A percentile compares a stretch with the other conserved stretches of the same genome.
These are phyloP conservation scores for Epiblema foenella DNA, from an alignment of 2,888 invertebrate species.

Conservation along the genomic window DNA sequence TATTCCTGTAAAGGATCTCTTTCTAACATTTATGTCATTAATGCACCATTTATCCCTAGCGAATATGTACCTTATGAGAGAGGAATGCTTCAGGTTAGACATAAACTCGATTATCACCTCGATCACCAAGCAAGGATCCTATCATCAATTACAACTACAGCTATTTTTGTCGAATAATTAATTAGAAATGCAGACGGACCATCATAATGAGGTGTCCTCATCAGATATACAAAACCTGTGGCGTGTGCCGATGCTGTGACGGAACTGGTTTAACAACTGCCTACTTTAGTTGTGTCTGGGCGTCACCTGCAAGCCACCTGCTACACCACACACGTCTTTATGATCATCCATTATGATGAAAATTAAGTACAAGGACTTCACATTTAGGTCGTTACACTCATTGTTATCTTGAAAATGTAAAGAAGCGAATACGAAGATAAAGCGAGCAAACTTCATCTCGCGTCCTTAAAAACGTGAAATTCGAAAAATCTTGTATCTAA, in stretches of 20 bases:
- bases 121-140: not conserved
- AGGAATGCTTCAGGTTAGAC: not conserved
- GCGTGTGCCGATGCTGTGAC: constrained; percentile 51
- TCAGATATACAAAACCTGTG: constrained; percentile 38
- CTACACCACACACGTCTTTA: constrained; percentile 54
- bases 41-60: not conserved
- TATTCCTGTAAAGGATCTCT: too few relatives aligned
- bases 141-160: not conserved
- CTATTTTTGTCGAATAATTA: constrained; percentile 20
- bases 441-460: constrained; percentile 20
- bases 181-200: constrained; percentile 34
- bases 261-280: constrained; percentile 61
- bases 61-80: not conserved
- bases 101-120: too few relatives aligned
- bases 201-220: constrained; percentile 34
- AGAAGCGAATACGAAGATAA: constrained; percentile 38
- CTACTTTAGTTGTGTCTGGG: constrained; percentile 54
- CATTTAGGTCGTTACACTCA: constrained; percentile 60
- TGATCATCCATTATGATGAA: constrained; percentile 53
- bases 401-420: constrained; percentile 42
- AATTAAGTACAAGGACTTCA: constrained; percentile 68
- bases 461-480: constrained; percentile 22
- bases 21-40: too few relatives aligned
- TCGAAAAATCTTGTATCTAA: not conserved
- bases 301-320: constrained; percentile 55